Percentiles rank a stretch among this genome's conserved stretches.
phyloP scores from a whole-genome alignment of 2,888 invertebrate species.

The Protophormia terraenovae region DNA sequence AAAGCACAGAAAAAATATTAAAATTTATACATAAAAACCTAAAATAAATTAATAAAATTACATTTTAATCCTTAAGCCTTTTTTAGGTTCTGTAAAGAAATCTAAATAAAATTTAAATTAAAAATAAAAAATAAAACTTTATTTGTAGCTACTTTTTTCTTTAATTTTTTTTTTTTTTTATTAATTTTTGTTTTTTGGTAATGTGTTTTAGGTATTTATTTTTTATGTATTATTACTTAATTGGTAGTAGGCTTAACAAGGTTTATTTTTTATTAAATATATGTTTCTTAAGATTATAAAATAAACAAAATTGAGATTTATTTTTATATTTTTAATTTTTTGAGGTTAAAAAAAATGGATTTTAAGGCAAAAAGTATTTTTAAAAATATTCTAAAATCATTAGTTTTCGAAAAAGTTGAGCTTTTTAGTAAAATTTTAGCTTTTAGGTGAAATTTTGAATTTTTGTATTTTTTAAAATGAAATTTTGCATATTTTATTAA shows the following conservation, averaged over 20 bases:
- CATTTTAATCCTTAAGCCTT: slow-evolving; percentile 65
- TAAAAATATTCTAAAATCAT: too few species aligned
- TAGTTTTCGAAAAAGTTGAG: too few species aligned
- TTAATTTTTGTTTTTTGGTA: neutral
- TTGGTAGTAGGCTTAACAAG: neutral
- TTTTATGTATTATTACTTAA: neutral
- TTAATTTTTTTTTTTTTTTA: neutral
- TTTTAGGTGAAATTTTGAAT: too few species aligned
- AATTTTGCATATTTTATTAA: too few species aligned
- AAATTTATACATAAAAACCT: slow-evolving; percentile 42
- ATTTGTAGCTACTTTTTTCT: neutral
- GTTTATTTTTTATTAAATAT: neutral
- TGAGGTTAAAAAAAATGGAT: too few species aligned
- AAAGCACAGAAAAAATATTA: slow-evolving; percentile 60
- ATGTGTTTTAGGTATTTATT: neutral
- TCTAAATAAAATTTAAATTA: slow-evolving; percentile 66
- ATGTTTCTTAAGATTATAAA: too few species aligned
- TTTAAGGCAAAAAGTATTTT: too few species aligned
- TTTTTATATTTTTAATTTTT: too few species aligned
- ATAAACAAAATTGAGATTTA: too few species aligned
- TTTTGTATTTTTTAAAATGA: too few species aligned
- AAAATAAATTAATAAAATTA: slow-evolving; percentile 59
- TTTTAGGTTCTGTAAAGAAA: slow-evolving; percentile 67
- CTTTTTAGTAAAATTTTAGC: too few species aligned
- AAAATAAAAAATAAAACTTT: neutral